Evolutionary conservation across 1,140 invertebrate species (phyloP), one percentile per base, ranked within the genome.

Genomic region (Arion vulgaris): DNA sequence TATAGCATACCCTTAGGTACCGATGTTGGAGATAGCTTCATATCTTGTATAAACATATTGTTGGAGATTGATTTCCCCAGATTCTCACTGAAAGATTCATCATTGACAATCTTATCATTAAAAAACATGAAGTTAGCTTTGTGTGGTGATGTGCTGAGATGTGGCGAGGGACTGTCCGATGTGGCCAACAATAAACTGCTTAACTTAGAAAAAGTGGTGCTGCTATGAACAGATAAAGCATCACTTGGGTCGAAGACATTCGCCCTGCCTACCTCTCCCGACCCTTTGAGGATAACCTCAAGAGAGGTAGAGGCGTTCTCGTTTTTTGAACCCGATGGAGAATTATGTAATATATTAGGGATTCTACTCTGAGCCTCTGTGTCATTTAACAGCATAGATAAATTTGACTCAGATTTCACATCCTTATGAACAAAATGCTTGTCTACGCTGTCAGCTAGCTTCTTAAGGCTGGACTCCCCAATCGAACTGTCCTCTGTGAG

Each of bases 271-370:
- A 84, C 88, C 86, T 90, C 89, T 84, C 88, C 87, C 85, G 88
- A 89, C 87, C 88, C 88, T 80, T 81, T 86, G 86, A 89, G 88
- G 86, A 88, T 82, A 71, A 85, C 89, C 88, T 91, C 89, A 88
- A 86, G 88, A 87, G 89, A 90, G 87, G 88, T 88, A 89, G 89
- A 89, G 87, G 84, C 86, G 86, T 87, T 87, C 88, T 89, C 89
- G 88, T 91, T 91, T 90, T 90, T 91, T 90, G 89, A 82, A 81
- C 83, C 81, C 49, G 78, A 49, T 74, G 83, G 71, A 79, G 83
- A 83, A 84, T 82, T 86, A 77, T 81, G 76, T 73, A 81, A 66
- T 23, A 76, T 71, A 80, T 49, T 81, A 51, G 75, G 81, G 66
- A 75, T 83, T 45, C n/a, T 71, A 49, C 73, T 85, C 32, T 28